Percentiles rank a stretch among this genome's conserved stretches.
These are phyloP conservation scores for Phylloscopus collybita DNA, from an alignment of 2,797 vertebrate genomes.

Conservation along the genomic window DNA sequence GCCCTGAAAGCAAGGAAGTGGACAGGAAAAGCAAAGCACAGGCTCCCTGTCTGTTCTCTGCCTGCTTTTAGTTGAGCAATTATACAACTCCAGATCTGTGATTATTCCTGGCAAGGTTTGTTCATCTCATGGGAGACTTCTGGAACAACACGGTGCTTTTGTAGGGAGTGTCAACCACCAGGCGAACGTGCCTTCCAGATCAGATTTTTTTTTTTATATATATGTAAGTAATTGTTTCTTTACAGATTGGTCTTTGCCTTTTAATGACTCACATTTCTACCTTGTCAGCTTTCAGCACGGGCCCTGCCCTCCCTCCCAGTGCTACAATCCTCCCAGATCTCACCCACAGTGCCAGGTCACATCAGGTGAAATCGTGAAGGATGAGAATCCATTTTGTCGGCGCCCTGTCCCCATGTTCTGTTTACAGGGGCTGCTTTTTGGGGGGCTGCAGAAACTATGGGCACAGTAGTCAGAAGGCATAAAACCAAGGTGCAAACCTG, in stretches of 20 bases:
- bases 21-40: constrained; percentile 42
- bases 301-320: constrained; percentile 56
- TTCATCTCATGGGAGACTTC: constrained; percentile 52
- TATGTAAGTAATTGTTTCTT: constrained; percentile 51
- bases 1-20: neutral
- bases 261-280: constrained; percentile 57
- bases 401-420: neutral
- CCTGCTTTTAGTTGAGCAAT: constrained; percentile 17
- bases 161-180: constrained; percentile 42
- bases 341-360: constrained; percentile 49
- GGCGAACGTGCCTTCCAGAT: constrained; percentile 53
- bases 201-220: neutral
- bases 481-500: neutral
- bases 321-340: constrained; percentile 45
- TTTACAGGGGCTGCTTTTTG: neutral
- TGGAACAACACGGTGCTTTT: constrained; percentile 20
- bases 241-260: constrained; percentile 49
- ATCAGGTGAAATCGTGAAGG: constrained; percentile 17
- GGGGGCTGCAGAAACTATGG: neutral
- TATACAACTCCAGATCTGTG: neutral
- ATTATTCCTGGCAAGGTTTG: constrained; percentile 56
- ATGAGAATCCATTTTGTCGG: neutral
- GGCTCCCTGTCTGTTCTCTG: constrained; percentile 7
- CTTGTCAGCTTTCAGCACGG: constrained; percentile 51
- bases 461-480: neutral